Conservation (phyloP, 2,797 vertebrate genomes). For the Botia almorhae region DNA sequence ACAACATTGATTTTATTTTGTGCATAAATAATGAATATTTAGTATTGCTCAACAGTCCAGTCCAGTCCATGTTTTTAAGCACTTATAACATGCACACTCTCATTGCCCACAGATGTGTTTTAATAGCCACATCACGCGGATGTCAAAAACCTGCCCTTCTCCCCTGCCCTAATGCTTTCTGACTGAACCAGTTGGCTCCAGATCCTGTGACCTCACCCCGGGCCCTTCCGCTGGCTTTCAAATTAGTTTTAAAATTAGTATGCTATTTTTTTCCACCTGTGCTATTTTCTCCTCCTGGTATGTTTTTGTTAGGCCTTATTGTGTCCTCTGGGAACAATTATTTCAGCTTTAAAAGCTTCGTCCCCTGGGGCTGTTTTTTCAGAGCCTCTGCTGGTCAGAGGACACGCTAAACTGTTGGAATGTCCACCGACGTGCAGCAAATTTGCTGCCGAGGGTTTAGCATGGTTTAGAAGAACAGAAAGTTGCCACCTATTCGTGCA, state of each 20-base stretch:
- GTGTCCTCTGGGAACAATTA: conserved; percentile 58
- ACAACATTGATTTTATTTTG: background rate
- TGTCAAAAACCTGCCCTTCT: conserved; percentile 52
- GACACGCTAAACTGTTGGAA: conserved; percentile 49
- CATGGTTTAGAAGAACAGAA: conserved; percentile 17
- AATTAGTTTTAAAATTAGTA: conserved; percentile 61
- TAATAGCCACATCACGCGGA: conserved; percentile 30
- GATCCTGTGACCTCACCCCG: conserved; percentile 58
- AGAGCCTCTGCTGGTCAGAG: conserved; percentile 46
- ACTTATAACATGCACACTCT: conserved; percentile 11
- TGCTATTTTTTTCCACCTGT: conserved; percentile 54
- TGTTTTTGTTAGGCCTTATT: conserved; percentile 56
- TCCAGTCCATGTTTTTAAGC: conserved; percentile 24
- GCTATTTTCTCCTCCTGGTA: conserved; percentile 40
- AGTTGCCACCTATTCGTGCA: conserved; percentile 1
- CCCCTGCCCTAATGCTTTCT: conserved; percentile 45
- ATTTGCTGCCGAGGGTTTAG: conserved; percentile 22
- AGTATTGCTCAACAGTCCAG: background rate
- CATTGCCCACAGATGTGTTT: conserved; percentile 47
- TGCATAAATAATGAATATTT: background rate
- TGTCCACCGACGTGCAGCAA: conserved; percentile 23
- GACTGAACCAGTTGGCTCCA: conserved; percentile 50
- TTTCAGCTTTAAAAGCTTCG: conserved; percentile 42
- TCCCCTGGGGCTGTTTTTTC: conserved; percentile 43
- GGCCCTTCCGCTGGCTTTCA: conserved; percentile 50